Evolutionary conservation across 2,888 invertebrate genomes (phyloP).

Genomic region (Eristalinus sepulchralis): DNA sequence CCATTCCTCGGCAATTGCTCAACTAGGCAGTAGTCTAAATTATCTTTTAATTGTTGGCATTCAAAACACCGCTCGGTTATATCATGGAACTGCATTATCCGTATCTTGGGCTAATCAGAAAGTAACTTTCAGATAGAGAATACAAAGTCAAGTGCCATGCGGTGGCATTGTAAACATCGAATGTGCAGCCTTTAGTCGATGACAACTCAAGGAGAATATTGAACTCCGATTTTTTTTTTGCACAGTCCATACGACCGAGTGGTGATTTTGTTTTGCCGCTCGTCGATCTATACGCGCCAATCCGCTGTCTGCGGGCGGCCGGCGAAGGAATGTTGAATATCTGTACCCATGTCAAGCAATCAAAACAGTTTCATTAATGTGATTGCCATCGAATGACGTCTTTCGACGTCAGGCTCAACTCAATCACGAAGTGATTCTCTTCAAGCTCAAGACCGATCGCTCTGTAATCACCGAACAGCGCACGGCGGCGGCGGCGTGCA

Average conservation of each 20-base stretch:
- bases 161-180: conserved; percentile 21
- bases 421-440: not conserved
- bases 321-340: not conserved
- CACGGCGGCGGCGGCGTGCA: not conserved
- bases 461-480: not conserved
- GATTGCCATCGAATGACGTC: not conserved
- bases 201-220: conserved; percentile 5
- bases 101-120: conserved; percentile 13
- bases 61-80: conserved; percentile 5
- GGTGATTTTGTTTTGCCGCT: not conserved
- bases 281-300: not conserved
- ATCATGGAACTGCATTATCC: conserved; percentile 22
- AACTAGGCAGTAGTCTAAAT: conserved; percentile 41
- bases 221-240: not conserved
- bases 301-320: not conserved
- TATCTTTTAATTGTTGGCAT: conserved; percentile 33
- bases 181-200: not conserved
- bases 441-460: not conserved
- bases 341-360: not conserved
- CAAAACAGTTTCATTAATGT: not conserved
- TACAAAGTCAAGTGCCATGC: conserved; percentile 47
- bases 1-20: not conserved
- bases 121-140: conserved; percentile 38
- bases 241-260: not conserved
- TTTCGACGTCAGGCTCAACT: not conserved